Base-by-base conservation (phyloP, 2,888 invertebrate genomes). In the Troilus luridus region DNA sequence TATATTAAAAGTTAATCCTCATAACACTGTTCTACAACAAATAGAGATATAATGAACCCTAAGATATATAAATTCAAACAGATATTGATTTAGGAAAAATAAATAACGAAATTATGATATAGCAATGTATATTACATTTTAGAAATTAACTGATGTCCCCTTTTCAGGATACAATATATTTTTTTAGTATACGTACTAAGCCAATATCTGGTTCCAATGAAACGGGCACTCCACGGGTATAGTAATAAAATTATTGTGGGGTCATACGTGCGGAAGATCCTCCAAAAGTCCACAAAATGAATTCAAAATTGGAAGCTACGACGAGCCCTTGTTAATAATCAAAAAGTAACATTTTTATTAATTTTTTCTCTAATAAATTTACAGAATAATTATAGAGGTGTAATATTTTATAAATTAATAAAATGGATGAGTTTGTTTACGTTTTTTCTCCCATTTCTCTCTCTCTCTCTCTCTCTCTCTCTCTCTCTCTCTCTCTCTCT, bases 211-310 rank as follows among this genome's bases (percentile, higher is more conserved):
- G 27, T 77, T 77, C 14, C 41, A 77, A 77, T 77, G 19, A 77
- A 77, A 77, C 27, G 10, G 72, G 27, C 72, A 19, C 41, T 41
- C 12, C 5, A 14, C 1, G 67, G 67, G n/a, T n/a, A 5, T 12
- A 12, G 24, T 77, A 77, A 77, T 77, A 8, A 77, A 77, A 27
- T 77, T 77, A 77, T 77, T 77, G 41, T 77, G 72, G 72, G 72
- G 27, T 77, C 27, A 72, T 72, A 27, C 27, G 17, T 12, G 12
- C 12, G 72, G 12, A 12, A 24, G 24, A 7, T 72, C 72, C 41
- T 41, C 41, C 12, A 72, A 72, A 27, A 77, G 27, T 41, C 72
- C 3, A 17, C 27, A 77, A 77, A 67, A 41, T 41, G 72, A 41
- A 41, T 77, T 77, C 41, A 77, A 77, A 17, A 77, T 17, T 27